Evolutionary conservation across 2,113 vertebrate species (phyloP), one percentile per base, ranked within the genome.

Genomic region (Columba janthina): DNA sequence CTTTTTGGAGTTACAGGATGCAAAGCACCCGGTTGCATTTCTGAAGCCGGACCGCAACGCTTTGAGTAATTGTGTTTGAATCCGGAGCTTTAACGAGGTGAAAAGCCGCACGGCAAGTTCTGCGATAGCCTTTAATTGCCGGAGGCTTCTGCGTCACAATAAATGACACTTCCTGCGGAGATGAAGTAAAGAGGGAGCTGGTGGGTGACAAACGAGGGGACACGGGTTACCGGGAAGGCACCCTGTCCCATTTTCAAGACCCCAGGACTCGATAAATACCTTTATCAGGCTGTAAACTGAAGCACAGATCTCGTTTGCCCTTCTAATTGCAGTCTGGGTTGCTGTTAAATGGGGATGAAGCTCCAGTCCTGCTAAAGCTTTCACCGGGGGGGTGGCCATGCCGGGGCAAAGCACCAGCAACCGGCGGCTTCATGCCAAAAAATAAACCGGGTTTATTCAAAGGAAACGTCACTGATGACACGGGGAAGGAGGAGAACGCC

Each of bases 201-300:
- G 5, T 0, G 28, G 67, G 58, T 40, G 29, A 26, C 15, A 61
- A 53, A 36, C 0, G 13, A 65, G 26, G 66, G 21, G 83, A 53
- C 15, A 15, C 15, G 42, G 42, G 42, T 42, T 15, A 16, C 40
- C 40, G 42, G 16, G 48, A 36, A 38, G 31, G 9, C 48, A 32
- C 48, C 38, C 44, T 9, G 2, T 9, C 24, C 12, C 1, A 8
- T 44, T 1, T 29, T 34, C 15, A 28, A 44, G 15, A 21, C 5
- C 44, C 11, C 38, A 8, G 13, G 61, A 29, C 22, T 8, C 7
- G 10, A n/a, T 67, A 25, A 21, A 28, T 3, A 24, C 60, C 56
- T 74, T 7, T 20, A 40, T 4, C 0, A 0, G 0, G 12, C 36
- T 31, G 26, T 26, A 48, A 62, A 58, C 40, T 0, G 53, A 42